These are phyloP conservation scores for Schlechtendalia chinensis DNA, from an alignment of 1,140 invertebrate species.

Conservation along the genomic window DNA sequence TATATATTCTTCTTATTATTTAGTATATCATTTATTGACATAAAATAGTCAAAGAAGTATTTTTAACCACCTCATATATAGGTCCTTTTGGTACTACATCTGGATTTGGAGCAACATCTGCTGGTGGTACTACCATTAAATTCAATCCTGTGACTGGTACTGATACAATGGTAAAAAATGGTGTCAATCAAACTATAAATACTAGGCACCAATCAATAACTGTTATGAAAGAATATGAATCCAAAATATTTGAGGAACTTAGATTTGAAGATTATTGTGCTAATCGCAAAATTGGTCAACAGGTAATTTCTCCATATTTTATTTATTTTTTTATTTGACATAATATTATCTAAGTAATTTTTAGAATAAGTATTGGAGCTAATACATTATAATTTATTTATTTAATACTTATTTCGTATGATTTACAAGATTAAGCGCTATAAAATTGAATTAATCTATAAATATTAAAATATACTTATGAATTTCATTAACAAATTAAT, in stretches of 20 bases:
- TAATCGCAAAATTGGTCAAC: constrained; percentile 74
- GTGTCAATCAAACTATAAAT: constrained; percentile 75
- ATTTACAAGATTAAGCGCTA: too few relatives aligned
- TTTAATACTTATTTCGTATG: too few relatives aligned
- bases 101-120: constrained; percentile 62
- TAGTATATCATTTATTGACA: too few relatives aligned
- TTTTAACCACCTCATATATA: constrained; percentile 18
- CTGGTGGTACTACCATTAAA: constrained; percentile 74
- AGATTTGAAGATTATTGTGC: constrained; percentile 89
- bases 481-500: too few relatives aligned
- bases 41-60: too few relatives aligned
- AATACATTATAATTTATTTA: too few relatives aligned
- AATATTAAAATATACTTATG: too few relatives aligned
- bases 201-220: constrained; percentile 94
- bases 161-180: constrained; percentile 88
- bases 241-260: constrained; percentile 90
- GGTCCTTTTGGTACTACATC: constrained; percentile 47
- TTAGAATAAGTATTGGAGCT: too few relatives aligned
- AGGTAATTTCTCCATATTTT: constrained; percentile 52
- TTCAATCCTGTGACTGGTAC: constrained; percentile 83
- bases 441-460: too few relatives aligned
- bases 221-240: constrained; percentile 96
- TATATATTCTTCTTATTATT: too few relatives aligned
- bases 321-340: too few relatives aligned
- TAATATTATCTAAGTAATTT: too few relatives aligned